Conservation (phyloP, 2,888 invertebrate genomes). For the Lasius fuliginosus region DNA sequence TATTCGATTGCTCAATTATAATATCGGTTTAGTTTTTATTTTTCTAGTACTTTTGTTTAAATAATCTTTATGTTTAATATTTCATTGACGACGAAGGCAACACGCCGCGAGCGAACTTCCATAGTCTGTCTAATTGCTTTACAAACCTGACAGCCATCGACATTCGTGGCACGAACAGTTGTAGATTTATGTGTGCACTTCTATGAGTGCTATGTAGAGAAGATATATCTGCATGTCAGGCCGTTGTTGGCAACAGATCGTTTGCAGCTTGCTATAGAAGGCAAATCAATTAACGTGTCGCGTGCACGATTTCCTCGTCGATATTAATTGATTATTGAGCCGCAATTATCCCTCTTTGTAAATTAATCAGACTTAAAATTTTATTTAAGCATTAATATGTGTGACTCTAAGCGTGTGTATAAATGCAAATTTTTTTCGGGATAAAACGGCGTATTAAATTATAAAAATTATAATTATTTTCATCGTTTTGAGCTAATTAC, state of each 20-base stretch:
- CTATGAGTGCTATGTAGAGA: conserved; percentile 23
- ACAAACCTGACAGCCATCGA: conserved; percentile 18
- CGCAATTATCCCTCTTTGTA: neutral
- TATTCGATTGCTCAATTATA: neutral
- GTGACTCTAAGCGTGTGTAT: neutral
- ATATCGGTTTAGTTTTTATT: neutral
- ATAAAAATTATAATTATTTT: conserved; percentile 34
- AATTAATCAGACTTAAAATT: neutral
- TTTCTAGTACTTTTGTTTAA: neutral
- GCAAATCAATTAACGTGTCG: conserved; percentile 22
- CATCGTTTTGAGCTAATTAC: conserved; percentile 21
- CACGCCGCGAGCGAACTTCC: neutral
- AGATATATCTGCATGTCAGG: conserved; percentile 34
- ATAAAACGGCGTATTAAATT: conserved; percentile 28
- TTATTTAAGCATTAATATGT: neutral
- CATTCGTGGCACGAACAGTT: conserved; percentile 30
- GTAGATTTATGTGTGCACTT: conserved; percentile 31
- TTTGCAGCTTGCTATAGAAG: conserved; percentile 2
- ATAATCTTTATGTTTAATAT: neutral
- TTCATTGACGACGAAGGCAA: neutral
- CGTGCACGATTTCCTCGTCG: conserved; percentile 9
- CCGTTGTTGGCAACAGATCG: conserved; percentile 29
- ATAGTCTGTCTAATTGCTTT: conserved; percentile 12
- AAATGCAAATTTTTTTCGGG: neutral
- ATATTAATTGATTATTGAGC: neutral